Evolutionary conservation across 2,888 invertebrate genomes (phyloP).

Genomic region (Syrphus vitripennis): DNA sequence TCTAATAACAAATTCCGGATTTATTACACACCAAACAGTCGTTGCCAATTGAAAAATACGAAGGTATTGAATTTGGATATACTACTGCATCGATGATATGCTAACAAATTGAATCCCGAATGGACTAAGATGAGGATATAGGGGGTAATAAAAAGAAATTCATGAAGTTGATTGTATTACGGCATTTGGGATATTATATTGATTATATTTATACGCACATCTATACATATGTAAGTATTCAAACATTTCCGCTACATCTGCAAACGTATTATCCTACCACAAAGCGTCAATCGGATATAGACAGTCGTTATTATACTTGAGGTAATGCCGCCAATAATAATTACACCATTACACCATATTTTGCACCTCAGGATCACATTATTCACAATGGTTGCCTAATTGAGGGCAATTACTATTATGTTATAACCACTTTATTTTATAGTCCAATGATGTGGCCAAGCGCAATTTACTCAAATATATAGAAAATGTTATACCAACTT

Average conservation of each 20-base stretch:
- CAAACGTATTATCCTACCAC: not conserved
- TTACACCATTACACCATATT: constrained; percentile 7
- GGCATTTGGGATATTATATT: constrained; percentile 20
- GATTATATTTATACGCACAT: constrained; percentile 12
- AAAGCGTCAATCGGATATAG: constrained; percentile 12
- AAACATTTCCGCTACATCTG: not conserved
- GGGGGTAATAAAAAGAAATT: not conserved
- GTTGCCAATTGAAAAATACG: not conserved
- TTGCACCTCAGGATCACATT: constrained; percentile 23
- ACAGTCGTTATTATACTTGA: constrained; percentile 7
- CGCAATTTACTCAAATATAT: not conserved
- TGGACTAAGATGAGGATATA: not conserved
- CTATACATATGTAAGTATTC: not conserved
- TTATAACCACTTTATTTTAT: constrained; percentile 4
- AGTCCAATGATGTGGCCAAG: constrained; percentile 11
- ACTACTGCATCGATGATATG: not conserved
- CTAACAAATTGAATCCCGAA: not conserved
- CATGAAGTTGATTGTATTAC: constrained; percentile 32
- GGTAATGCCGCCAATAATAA: constrained; percentile 25
- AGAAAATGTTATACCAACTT: not conserved
- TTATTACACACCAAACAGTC: not conserved
- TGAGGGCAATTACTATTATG: constrained; percentile 26
- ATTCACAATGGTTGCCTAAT: constrained; percentile 33
- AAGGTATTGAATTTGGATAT: constrained; percentile 5
- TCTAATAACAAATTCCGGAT: not conserved